Percentiles rank a stretch among this genome's conserved stretches.
Evolutionary conservation across 1,140 invertebrate species (phyloP).

Genomic region (Hesperophylax magnus): DNA sequence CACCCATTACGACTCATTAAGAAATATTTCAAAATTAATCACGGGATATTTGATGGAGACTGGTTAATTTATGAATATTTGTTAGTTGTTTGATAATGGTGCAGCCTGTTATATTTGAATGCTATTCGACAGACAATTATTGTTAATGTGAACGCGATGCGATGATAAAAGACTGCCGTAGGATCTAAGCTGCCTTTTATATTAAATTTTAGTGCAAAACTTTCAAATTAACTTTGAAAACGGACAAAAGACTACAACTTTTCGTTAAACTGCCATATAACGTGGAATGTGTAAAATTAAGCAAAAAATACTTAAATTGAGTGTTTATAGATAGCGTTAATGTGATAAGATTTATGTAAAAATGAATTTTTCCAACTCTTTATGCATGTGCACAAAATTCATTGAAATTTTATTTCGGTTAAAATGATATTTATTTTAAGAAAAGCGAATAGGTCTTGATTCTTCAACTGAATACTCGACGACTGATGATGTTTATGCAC

Average conservation of each 20-base stretch:
- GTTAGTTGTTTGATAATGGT: too few species aligned
- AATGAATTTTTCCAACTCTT: slow-evolving; percentile 25
- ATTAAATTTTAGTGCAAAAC: slow-evolving; percentile 45
- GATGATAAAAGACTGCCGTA: slow-evolving; percentile 57
- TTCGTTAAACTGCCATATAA: slow-evolving; percentile 45
- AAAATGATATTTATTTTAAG: slow-evolving; percentile 35
- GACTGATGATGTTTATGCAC: slow-evolving; percentile 12
- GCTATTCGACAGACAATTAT: neutral
- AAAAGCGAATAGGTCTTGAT: slow-evolving; percentile 9
- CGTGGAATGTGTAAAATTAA: slow-evolving; percentile 21
- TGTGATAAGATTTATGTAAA: slow-evolving; percentile 35
- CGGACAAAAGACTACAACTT: slow-evolving; percentile 16
- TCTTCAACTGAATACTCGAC: slow-evolving; percentile 5
- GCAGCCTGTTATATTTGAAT: neutral
- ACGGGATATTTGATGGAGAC: too few species aligned
- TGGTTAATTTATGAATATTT: too few species aligned
- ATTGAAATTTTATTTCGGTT: slow-evolving; percentile 9
- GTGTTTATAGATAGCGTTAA: slow-evolving; percentile 13
- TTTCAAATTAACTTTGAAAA: slow-evolving; percentile 12
- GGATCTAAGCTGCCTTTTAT: slow-evolving; percentile 54
- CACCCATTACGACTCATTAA: too few species aligned
- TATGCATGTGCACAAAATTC: slow-evolving; percentile 28
- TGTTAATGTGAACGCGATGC: slow-evolving; percentile 28
- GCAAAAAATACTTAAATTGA: slow-evolving; percentile 11
- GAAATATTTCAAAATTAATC: too few species aligned